Base-by-base conservation (phyloP, 2,113 vertebrate genomes). In the Crotophaga sulcirostris region DNA sequence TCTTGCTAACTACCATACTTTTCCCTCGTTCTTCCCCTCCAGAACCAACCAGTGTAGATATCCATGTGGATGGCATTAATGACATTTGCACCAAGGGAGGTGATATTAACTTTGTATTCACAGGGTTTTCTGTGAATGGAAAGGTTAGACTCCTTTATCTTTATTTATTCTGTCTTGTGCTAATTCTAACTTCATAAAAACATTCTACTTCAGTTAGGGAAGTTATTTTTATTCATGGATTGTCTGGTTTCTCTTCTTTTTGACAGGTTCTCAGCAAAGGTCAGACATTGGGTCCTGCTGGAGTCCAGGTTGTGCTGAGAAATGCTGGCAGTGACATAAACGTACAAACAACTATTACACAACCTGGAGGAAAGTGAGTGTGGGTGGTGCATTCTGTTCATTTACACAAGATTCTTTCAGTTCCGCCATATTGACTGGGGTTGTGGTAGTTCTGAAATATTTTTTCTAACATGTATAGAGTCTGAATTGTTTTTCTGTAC, bases 61-160 rank as follows among this genome's bases (percentile, higher is more conserved):
- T 99, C 86, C 99, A 99, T 10, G 98, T 99, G 95, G 99, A 99
- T 76, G 99, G 99, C 11, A 97, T 99, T 84, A 99, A 79, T 63
- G 99, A 99, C 95, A 98, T 99, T 96, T 99, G 99, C 96, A 99
- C 99, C 2, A 99, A 99, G 97, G 99, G 99, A 77, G 98, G 99
- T 29, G 99, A 99, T 97, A 99, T 99, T 95, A 99, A 99, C 97
- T 99, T 99, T 70, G 98, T 99, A 63, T 99, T 99, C 94, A 99
- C 99, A 0, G 99, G 99, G 15, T 99, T 99, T 96, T 99, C 99
- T 2, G 99, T 99, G 84, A 98, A 98, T 0, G 99, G 99, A 98
- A 98, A 98, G 98, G 99, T 99, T 40, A 95, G 97, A 13, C 10
- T 89, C n/a, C 13, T 23, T 83, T 58, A 19, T 47, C 20, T 70